A percentile compares a stretch with the other conserved stretches of the same genome.
These are phyloP conservation scores for Cataglyphis hispanica DNA, from an alignment of 1,140 invertebrate genomes.

Conservation along the genomic window DNA sequence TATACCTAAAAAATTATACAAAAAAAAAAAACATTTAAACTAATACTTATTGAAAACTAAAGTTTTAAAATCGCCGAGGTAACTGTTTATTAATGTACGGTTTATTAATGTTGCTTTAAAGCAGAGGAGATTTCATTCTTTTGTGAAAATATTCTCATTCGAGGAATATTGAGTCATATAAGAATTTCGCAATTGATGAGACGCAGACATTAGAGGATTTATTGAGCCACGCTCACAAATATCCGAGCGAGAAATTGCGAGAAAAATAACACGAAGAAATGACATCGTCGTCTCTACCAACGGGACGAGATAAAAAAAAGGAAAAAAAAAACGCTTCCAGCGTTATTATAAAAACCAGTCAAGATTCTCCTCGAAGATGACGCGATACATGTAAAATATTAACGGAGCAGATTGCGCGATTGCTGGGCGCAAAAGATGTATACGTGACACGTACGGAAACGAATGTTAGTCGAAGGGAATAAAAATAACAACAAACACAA, in stretches of 20 bases:
- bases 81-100: not conserved
- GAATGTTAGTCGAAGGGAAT: slow-evolving; percentile 37
- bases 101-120: not conserved
- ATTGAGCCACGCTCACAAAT: slow-evolving; percentile 37
- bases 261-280: slow-evolving; percentile 30
- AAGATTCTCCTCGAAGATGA: not conserved
- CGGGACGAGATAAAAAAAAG: not conserved
- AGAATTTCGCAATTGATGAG: slow-evolving; percentile 17
- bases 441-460: slow-evolving; percentile 37
- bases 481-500: slow-evolving; percentile 22
- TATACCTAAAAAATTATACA: not conserved
- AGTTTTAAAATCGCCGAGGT: slow-evolving; percentile 2
- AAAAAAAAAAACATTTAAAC: not conserved
- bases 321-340: not conserved
- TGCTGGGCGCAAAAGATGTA: slow-evolving; percentile 33
- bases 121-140: not conserved
- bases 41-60: slow-evolving; percentile 1
- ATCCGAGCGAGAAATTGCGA: slow-evolving; percentile 2
- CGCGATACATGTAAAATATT: not conserved
- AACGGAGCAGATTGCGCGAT: not conserved
- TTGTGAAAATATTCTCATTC: slow-evolving; percentile 5
- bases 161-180: not conserved
- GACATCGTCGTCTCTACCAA: not conserved
- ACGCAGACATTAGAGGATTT: slow-evolving; percentile 17
- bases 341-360: slow-evolving; percentile 16